Percentiles rank a stretch among this genome's conserved stretches.
phyloP scores from a whole-genome alignment of 2,113 vertebrate species.

The Lutjanus erythropterus region DNA sequence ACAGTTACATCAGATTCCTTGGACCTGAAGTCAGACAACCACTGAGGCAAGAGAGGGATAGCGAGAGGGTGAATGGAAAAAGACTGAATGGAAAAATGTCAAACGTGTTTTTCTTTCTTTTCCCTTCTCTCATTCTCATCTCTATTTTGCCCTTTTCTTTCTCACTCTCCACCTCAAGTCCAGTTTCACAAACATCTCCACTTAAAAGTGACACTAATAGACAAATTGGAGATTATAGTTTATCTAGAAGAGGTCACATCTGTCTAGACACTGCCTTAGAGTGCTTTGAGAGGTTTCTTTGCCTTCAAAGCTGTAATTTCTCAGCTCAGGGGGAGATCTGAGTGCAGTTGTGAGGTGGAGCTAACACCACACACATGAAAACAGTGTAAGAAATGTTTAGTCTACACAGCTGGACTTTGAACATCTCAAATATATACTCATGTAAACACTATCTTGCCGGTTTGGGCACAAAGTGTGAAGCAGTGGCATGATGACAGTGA shows the following conservation, averaged over 20 bases:
- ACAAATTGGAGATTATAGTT: background rate
- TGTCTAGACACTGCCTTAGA: slow-evolving; percentile 29
- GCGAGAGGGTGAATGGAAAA: slow-evolving; percentile 71
- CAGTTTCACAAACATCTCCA: background rate
- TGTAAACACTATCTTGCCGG: slow-evolving; percentile 61
- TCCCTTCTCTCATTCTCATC: slow-evolving; percentile 28
- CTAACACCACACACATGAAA: slow-evolving; percentile 55
- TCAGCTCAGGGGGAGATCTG: slow-evolving; percentile 20
- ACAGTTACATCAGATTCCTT: slow-evolving; percentile 75
- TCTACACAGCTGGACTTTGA: slow-evolving; percentile 78
- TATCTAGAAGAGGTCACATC: slow-evolving; percentile 7
- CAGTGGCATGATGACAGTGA: slow-evolving; percentile 43
- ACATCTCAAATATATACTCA: slow-evolving; percentile 60
- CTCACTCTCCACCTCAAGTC: slow-evolving; percentile 1
- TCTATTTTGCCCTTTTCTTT: background rate
- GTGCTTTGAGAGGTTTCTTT: slow-evolving; percentile 20
- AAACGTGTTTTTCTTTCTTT: slow-evolving; percentile 44
- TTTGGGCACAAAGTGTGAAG: slow-evolving; percentile 42
- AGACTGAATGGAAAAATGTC: slow-evolving; percentile 77
- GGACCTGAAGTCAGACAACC: slow-evolving; percentile 71
- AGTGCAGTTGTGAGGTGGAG: slow-evolving; percentile 41
- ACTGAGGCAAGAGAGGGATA: slow-evolving; percentile 55
- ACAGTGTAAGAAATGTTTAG: slow-evolving; percentile 76
- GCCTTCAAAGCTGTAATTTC: slow-evolving; percentile 49
- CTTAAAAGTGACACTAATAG: background rate